Conservation (phyloP, 2,888 invertebrate species). For the Chrysomela aeneicollis region DNA sequence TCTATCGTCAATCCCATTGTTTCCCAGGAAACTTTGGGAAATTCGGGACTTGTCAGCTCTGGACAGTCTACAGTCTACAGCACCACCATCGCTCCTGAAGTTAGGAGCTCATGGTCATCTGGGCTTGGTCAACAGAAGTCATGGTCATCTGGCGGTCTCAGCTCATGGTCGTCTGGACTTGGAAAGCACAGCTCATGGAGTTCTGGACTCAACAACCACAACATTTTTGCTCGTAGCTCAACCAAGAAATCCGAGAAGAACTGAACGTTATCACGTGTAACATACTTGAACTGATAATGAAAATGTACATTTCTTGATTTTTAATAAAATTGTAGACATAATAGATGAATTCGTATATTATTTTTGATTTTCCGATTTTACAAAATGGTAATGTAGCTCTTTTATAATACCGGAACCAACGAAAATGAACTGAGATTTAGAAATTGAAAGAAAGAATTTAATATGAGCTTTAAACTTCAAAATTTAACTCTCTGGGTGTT, state of each 20-base stretch:
- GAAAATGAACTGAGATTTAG: too few species aligned
- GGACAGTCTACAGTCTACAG: neutral
- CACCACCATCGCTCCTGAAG: neutral
- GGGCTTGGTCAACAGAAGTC: neutral
- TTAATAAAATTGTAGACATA: neutral
- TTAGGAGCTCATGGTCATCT: neutral
- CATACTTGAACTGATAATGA: neutral
- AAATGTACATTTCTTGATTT: neutral
- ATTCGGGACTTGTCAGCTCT: neutral
- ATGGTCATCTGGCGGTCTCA: slow-evolving; percentile 15
- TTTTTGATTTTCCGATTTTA: too few species aligned
- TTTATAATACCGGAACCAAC: too few species aligned
- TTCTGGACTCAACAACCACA: slow-evolving; percentile 16
- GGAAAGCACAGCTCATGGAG: neutral
- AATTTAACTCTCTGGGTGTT: too few species aligned
- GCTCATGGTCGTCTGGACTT: neutral
- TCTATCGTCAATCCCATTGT: neutral
- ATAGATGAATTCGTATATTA: neutral
- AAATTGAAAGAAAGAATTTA: too few species aligned
- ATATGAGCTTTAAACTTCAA: too few species aligned
- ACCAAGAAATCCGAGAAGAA: slow-evolving; percentile 17
- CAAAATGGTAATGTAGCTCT: too few species aligned
- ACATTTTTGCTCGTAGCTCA: slow-evolving; percentile 23
- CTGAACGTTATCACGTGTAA: slow-evolving; percentile 9
- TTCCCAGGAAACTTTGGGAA: neutral